phyloP scores from a whole-genome alignment of 2,888 invertebrate genomes.

The Atethmia centrago region DNA sequence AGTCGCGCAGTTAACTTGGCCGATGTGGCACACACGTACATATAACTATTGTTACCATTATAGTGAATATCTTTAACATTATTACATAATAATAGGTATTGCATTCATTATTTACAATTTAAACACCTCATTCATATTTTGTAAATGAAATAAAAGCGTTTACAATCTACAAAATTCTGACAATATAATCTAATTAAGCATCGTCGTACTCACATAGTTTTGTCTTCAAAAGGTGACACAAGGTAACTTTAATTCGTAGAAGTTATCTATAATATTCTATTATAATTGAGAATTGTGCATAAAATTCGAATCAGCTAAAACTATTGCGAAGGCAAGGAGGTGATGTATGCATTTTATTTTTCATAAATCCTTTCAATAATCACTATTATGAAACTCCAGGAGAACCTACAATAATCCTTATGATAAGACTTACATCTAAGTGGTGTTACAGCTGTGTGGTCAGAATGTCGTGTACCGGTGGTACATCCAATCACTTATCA shows the following conservation, averaged over 20 bases:
- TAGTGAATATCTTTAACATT: conserved; percentile 71
- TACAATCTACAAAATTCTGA: conserved; percentile 63
- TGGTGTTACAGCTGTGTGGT: conserved; percentile 86
- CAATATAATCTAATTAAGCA: conserved; percentile 63
- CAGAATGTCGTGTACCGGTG: conserved; percentile 71
- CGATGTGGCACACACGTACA: conserved; percentile 66
- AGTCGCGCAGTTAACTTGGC: conserved; percentile 67
- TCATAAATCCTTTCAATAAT: conserved; percentile 69
- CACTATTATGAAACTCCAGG: conserved; percentile 76
- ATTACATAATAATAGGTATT: conserved; percentile 65
- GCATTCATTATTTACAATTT: conserved; percentile 70
- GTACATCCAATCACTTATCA: conserved; percentile 74
- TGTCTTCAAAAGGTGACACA: conserved; percentile 75
- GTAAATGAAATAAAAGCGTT: conserved; percentile 62
- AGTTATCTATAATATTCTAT: conserved; percentile 74
- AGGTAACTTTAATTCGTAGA: conserved; percentile 85
- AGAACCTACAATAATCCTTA: conserved; percentile 72
- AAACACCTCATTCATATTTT: conserved; percentile 65
- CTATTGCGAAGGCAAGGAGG: conserved; percentile 89
- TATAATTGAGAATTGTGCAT: conserved; percentile 83
- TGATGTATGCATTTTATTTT: conserved; percentile 83
- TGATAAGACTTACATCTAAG: conserved; percentile 78
- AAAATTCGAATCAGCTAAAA: conserved; percentile 82
- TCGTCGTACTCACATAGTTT: conserved; percentile 67
- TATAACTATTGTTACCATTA: conserved; percentile 69